Conservation (phyloP, 2,888 invertebrate genomes). For the Drosophila lacicola region DNA sequence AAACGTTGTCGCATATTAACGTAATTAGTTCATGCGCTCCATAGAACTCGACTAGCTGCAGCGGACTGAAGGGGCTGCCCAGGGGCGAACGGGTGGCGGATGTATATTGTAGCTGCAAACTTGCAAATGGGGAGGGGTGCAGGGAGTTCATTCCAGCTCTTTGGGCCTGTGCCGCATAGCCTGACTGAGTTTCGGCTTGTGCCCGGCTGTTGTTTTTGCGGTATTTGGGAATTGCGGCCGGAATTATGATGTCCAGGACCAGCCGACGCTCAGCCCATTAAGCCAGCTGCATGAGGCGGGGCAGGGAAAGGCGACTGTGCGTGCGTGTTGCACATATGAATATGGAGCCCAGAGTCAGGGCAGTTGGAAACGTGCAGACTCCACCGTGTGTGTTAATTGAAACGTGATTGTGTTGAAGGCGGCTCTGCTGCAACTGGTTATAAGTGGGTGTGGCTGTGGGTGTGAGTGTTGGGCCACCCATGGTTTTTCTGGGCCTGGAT, state of each 20-base stretch:
- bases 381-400: conserved; percentile 72
- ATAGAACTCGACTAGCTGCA: conserved; percentile 60
- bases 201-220: conserved; percentile 68
- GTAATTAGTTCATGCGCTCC: conserved; percentile 78
- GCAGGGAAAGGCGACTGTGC: conserved; percentile 31
- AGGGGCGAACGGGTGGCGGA: background rate
- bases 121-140: conserved; percentile 5
- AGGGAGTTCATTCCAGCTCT: conserved; percentile 18
- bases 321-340: conserved; percentile 79
- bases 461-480: background rate
- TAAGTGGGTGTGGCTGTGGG: background rate
- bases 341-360: conserved; percentile 45
- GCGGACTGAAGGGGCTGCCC: background rate
- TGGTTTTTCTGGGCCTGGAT: background rate
- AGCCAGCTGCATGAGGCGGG: conserved; percentile 32
- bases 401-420: conserved; percentile 70
- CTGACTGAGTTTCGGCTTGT: conserved; percentile 41
- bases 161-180: conserved; percentile 11
- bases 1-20: conserved; percentile 79
- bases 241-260: conserved; percentile 73
- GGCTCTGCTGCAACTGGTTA: conserved; percentile 15
- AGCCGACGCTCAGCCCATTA: conserved; percentile 55
- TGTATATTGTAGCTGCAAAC: conserved; percentile 16
- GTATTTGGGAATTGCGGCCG: conserved; percentile 78
- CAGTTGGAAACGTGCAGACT: conserved; percentile 13